These are phyloP conservation scores for Megaustenia siamemsis DNA, from an alignment of 2,888 invertebrate genomes.

Conservation along the genomic window DNA sequence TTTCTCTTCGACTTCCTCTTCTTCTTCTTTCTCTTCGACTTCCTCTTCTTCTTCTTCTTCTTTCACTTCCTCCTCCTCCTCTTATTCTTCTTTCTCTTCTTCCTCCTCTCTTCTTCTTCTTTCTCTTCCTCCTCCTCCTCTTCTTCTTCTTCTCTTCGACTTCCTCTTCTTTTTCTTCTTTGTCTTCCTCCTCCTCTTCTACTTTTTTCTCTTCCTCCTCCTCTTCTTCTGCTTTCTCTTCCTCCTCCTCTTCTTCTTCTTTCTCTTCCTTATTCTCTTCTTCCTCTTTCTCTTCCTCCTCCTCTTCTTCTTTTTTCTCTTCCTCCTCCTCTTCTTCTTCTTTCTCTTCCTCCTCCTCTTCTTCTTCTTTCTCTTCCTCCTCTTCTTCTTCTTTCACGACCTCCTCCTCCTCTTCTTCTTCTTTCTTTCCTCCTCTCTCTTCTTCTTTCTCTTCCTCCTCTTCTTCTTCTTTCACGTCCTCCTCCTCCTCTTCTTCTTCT, in stretches of 20 bases:
- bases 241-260: background rate
- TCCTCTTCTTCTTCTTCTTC: background rate
- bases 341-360: background rate
- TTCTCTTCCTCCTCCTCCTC: background rate
- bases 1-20: background rate
- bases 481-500: no score
- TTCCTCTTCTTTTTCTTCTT: background rate
- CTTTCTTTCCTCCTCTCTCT: background rate
- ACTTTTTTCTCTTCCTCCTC: no score
- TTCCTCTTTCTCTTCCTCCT: background rate
- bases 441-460: background rate
- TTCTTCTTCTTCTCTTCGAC: no score
- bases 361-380: no score
- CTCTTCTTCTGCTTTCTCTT: background rate
- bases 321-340: background rate
- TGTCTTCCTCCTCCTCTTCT: background rate
- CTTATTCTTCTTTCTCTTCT: background rate
- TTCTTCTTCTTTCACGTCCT: no score
- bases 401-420: background rate
- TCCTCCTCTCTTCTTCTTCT: background rate
- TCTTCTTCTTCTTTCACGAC: background rate
- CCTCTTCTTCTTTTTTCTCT: background rate
- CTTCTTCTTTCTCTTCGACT: background rate
- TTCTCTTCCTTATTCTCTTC: background rate
- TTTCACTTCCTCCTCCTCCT: background rate